Evolutionary conservation across 1,140 invertebrate species (phyloP).

Genomic region (Aphelinus atriplicis): DNA sequence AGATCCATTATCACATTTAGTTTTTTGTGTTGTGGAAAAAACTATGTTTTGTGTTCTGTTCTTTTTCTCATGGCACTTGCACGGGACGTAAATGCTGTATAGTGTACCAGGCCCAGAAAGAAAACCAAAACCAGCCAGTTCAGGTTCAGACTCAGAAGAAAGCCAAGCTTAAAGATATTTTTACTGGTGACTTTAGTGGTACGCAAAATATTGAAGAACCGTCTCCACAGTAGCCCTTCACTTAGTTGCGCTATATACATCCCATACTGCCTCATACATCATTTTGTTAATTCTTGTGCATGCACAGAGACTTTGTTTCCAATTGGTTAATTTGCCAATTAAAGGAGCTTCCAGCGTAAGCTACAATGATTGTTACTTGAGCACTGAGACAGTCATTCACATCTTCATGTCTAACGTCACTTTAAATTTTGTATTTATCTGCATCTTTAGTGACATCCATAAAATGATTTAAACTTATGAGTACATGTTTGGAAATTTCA

Average conservation of each 20-base stretch:
- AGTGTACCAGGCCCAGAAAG: conserved; percentile 78
- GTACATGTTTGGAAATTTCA: too few species aligned
- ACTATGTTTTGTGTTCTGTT: conserved; percentile 28
- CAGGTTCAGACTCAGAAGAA: conserved; percentile 74
- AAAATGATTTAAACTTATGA: not conserved
- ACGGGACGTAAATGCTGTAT: conserved; percentile 60
- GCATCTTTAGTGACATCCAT: conserved; percentile 22
- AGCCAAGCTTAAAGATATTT: conserved; percentile 80
- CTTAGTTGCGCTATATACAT: conserved; percentile 42
- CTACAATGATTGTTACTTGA: conserved; percentile 33
- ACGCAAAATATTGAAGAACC: conserved; percentile 54
- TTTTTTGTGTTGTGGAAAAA: not conserved
- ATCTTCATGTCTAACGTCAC: conserved; percentile 24
- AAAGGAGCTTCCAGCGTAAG: conserved; percentile 31
- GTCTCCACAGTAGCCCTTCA: conserved; percentile 47
- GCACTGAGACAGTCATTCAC: conserved; percentile 33
- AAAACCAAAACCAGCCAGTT: conserved; percentile 46
- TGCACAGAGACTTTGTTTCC: conserved; percentile 35
- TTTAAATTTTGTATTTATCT: conserved; percentile 19
- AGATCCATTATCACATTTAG: too few species aligned
- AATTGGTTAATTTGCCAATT: conserved; percentile 38
- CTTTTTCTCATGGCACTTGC: conserved; percentile 56
- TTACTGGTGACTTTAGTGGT: conserved; percentile 77
- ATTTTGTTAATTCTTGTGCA: conserved; percentile 41
- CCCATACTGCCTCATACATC: conserved; percentile 22